Base-by-base conservation (phyloP, 2,888 invertebrate species). In the Sceliomorpha sp. region DNA sequence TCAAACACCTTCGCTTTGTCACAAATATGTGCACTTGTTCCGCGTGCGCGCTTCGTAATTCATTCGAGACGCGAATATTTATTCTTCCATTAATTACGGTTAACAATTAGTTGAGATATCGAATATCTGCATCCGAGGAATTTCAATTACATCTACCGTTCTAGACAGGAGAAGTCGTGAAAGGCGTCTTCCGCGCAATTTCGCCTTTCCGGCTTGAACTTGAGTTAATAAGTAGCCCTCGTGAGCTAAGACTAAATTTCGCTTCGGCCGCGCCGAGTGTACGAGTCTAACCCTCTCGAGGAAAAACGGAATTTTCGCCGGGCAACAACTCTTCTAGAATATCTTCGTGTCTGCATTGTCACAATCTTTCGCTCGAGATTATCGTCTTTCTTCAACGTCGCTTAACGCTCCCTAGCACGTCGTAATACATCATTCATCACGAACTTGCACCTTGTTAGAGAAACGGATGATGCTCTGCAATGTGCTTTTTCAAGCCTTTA, bases 71-170 rank as follows among this genome's bases (percentile, higher is more conserved):
- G 17, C 7, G 37, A 45, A 56, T 45, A 36, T 47, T 39, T 56
- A 29, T 29, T 39, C 14, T 14, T 29, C 27, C 26, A 37, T 45
- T 56, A 56, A 56, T 53, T 59, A 20, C 42, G 14, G 29, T 36
- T 40, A 27, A 45, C 24, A 40, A 66, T 56, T 45, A 34, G 31
- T 40, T 47, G 45, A 66, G 36, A 58, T 53, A 59, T 51, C 15
- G 44, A 47, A 40, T 53, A 55, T 37, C 42, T 20, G 47, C 29
- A 37, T 44, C 20, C 55, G 7, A 27, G 44, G 53, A 59, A 59
- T 55, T 67, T 67, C 53, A 36, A 47, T 55, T 67, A 53, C 47
- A 42, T 48, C 55, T 48, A 47, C 40, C 31, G 59, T 34, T 59
- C 47, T 40, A 34, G 42, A 47, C 45, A 50, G n/a, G n/a, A n/a